Evolutionary conservation across 1,140 invertebrate genomes (phyloP).

Genomic region (Oscheius sp.): DNA sequence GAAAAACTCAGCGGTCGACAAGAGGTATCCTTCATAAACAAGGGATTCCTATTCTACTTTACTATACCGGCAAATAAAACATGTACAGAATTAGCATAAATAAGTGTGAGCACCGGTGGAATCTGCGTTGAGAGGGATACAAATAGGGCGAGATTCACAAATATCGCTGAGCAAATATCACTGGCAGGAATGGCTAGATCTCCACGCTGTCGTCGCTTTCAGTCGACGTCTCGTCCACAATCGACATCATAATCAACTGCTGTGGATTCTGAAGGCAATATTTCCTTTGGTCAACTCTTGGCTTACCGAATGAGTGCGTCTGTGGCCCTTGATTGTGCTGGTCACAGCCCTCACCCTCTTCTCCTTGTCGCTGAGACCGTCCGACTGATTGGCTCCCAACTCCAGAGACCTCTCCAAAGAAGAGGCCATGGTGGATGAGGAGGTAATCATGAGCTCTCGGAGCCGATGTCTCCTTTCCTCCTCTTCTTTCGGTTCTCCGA

Average conservation of each 20-base stretch:
- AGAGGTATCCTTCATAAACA: too few species aligned
- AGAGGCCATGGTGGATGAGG: constrained; percentile 28
- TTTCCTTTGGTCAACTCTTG: not conserved
- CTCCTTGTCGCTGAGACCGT: constrained; percentile 40
- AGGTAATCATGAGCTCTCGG: constrained; percentile 22
- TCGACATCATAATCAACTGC: not conserved
- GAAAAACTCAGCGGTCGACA: too few species aligned
- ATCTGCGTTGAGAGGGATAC: too few species aligned
- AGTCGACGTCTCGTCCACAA: constrained; percentile 17
- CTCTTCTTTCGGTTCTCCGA: constrained; percentile 3
- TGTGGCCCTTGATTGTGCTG: constrained; percentile 27
- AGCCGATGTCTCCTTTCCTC: not conserved
- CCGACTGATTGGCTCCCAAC: constrained; percentile 40
- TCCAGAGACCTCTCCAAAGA: constrained; percentile 42
- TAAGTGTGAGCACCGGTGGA: not conserved
- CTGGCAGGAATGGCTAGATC: constrained; percentile 2
- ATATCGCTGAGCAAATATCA: constrained; percentile 12
- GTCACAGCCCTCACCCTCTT: constrained; percentile 21
- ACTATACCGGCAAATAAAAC: constrained; percentile 3
- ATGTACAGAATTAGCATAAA: not conserved
- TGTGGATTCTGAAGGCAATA: constrained; percentile 14
- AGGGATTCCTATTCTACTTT: too few species aligned
- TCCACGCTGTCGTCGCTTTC: constrained; percentile 25
- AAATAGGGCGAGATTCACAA: constrained; percentile 1
- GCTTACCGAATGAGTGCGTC: constrained; percentile 31